These are phyloP conservation scores for Eupristina koningsbergeri DNA, from an alignment of 1,140 invertebrate genomes.

Conservation along the genomic window DNA sequence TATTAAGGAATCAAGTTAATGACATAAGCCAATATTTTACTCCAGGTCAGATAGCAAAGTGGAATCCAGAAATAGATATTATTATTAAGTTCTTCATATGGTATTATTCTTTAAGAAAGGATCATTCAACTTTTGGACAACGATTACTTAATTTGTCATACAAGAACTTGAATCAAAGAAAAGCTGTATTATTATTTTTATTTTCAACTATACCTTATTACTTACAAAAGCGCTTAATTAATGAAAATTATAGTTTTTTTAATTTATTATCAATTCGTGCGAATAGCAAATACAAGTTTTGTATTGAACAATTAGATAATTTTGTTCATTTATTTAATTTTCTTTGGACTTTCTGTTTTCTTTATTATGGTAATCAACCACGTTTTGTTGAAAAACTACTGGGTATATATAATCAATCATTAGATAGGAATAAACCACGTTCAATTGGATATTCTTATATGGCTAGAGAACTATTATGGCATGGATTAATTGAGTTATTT, in stretches of 20 bases:
- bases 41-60: conserved; percentile 60
- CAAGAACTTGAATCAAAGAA: conserved; percentile 59
- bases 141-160: conserved; percentile 68
- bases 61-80: conserved; percentile 67
- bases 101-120: conserved; percentile 64
- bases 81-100: conserved; percentile 65
- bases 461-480: conserved; percentile 71
- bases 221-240: conserved; percentile 57
- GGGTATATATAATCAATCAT: conserved; percentile 61
- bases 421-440: conserved; percentile 58
- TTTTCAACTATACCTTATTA: conserved; percentile 63
- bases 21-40: conserved; percentile 61
- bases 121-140: conserved; percentile 68
- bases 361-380: conserved; percentile 66
- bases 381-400: conserved; percentile 63
- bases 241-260: conserved; percentile 49
- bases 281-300: conserved; percentile 52
- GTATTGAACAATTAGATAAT: conserved; percentile 57
- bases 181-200: conserved; percentile 64
- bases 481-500: conserved; percentile 68
- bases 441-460: conserved; percentile 72
- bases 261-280: conserved; percentile 31
- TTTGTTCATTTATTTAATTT: conserved; percentile 62
- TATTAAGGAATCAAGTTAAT: conserved; percentile 61
- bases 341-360: conserved; percentile 64